These are phyloP conservation scores for Cyrtodaria siliqua DNA, from an alignment of 2,888 invertebrate genomes.

Conservation along the genomic window DNA sequence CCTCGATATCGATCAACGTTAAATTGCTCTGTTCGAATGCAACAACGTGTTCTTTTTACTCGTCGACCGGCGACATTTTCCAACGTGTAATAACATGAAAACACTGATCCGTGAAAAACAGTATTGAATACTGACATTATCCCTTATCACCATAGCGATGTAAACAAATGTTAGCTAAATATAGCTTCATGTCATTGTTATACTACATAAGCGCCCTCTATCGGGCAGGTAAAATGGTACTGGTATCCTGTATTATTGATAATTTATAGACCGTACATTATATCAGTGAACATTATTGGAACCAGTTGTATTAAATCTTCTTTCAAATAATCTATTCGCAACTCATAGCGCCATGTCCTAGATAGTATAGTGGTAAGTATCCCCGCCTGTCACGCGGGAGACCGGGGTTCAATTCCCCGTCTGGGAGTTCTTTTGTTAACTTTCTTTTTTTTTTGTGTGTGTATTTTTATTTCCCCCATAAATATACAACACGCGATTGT, in stretches of 20 bases:
- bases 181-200: too few species aligned
- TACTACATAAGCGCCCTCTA: slow-evolving; percentile 3
- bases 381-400: slow-evolving; percentile 64
- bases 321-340: not conserved
- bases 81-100: too few species aligned
- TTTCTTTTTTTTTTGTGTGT: slow-evolving; percentile 1
- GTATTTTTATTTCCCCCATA: not conserved
- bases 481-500: too few species aligned
- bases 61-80: too few species aligned
- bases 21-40: too few species aligned
- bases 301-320: not conserved
- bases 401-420: slow-evolving; percentile 61
- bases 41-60: too few species aligned
- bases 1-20: too few species aligned
- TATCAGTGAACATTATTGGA: not conserved
- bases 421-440: slow-evolving; percentile 36
- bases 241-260: too few species aligned
- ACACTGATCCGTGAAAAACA: too few species aligned
- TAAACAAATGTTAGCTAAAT: slow-evolving; percentile 14
- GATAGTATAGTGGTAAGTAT: slow-evolving; percentile 61
- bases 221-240: not conserved
- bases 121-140: too few species aligned
- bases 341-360: slow-evolving; percentile 21
- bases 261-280: too few species aligned
- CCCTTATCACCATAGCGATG: slow-evolving; percentile 15